Evolutionary conservation across 2,888 invertebrate species (phyloP), one percentile per base, ranked within the genome.

Genomic region (Scaeva pyrastri): DNA sequence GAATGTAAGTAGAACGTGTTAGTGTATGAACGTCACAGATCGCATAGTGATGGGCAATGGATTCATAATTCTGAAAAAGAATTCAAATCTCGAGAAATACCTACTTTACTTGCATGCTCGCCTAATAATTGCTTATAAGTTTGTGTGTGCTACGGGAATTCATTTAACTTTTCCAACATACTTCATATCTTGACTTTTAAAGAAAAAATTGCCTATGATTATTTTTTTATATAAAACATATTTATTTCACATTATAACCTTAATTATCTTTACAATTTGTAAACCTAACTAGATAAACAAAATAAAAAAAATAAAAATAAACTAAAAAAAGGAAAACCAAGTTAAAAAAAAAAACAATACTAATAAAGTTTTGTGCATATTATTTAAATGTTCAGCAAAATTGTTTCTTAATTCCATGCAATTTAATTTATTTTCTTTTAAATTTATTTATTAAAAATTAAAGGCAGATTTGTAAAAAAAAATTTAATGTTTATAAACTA

Each of bases 231-330:
- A 86, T 66, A 87, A 87, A 87, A 82, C 82, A 87, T 74, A 82
- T 82, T 87, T 87, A 87, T 87, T 87, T 87, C 82, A 87, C 82
- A 87, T 70, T 41, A 66, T 80, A 76, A 86, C 81, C 85, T 73
- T 81, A 86, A 73, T 39, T 81, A 86, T 77, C 85, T 86, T 86
- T 81, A 86, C 81, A 86, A 73, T 81, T 66, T 77, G 68, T 86
- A 85, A 26, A 64, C 77, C 81, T 86, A 77, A 81, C 76, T 86
- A 81, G 48, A 77, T 74, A n/a, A 68, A 45, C 72, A 70, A 80
- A 62, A 62, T 72, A 58, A 71, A 60, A 62, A 8, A 39, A 71
- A 60, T 43, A 8, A 39, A 41, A 21, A 19, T 16, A 45, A 26
- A 31, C 5, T 31, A 31, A 31, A 31, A 43, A 64, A 45, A 62